phyloP scores from a whole-genome alignment of 2,888 invertebrate species.

The Chesias legatella region DNA sequence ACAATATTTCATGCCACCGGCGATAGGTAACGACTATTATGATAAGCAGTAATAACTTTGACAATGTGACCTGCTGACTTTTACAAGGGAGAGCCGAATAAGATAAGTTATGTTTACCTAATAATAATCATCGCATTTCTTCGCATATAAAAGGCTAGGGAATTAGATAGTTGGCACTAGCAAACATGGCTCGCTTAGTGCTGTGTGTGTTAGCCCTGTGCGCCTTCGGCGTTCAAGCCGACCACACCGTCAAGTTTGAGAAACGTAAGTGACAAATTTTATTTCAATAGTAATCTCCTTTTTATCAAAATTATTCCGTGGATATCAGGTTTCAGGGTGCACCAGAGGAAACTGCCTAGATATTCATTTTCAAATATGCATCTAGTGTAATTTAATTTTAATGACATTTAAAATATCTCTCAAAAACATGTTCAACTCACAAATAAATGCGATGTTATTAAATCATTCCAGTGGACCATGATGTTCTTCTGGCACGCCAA shows the following conservation, averaged over 20 bases:
- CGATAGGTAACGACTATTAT: not conserved
- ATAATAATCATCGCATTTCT: conserved; percentile 18
- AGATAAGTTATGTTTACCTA: conserved; percentile 7
- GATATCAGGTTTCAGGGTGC: no score
- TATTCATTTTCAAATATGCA: no score
- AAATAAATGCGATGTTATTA: no score
- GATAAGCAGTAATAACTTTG: conserved; percentile 13
- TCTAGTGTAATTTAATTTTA: no score
- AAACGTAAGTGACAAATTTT: conserved; percentile 47
- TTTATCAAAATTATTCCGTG: no score
- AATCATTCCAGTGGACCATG: conserved; percentile 81
- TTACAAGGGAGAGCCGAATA: conserved; percentile 7
- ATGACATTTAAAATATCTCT: no score
- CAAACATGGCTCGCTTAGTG: conserved; percentile 59
- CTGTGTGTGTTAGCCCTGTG: conserved; percentile 56
- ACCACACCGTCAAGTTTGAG: conserved; percentile 41
- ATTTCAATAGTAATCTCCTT: no score
- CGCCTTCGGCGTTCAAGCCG: conserved; percentile 51
- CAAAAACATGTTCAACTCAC: no score
- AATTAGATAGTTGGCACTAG: conserved; percentile 34
- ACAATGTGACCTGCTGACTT: not conserved
- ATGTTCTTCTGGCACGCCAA: conserved; percentile 56
- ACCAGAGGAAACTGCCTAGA: no score
- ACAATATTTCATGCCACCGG: no score
- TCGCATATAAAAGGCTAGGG: conserved; percentile 38